These are phyloP conservation scores for Lepidurus apus DNA, from an alignment of 1,140 invertebrate species.

Conservation along the genomic window DNA sequence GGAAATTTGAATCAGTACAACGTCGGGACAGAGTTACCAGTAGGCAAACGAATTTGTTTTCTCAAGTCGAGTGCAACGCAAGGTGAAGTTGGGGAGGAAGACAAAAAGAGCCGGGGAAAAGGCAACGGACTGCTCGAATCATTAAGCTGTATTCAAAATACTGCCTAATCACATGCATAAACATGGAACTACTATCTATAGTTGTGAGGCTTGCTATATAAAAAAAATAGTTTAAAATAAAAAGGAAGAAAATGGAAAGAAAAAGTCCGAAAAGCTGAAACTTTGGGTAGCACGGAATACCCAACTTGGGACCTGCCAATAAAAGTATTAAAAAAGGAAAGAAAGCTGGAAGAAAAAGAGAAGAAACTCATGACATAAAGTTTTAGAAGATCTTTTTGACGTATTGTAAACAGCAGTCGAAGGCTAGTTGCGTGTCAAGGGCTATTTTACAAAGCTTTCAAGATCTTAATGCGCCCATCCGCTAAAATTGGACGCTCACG, in stretches of 20 bases:
- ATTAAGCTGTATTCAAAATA: constrained; percentile 9
- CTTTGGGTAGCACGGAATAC: not conserved
- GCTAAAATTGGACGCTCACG: constrained; percentile 1
- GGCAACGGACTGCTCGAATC: not conserved
- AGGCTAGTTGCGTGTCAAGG: not conserved
- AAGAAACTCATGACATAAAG: no score
- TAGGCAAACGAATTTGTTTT: not conserved
- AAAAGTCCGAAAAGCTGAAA: not conserved
- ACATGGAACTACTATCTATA: not conserved
- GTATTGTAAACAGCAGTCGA: not conserved
- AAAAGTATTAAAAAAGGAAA: not conserved
- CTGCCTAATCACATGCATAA: not conserved
- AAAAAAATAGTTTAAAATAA: not conserved
- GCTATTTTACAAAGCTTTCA: not conserved
- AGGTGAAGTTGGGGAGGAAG: not conserved
- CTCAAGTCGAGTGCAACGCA: not conserved
- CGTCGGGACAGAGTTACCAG: not conserved
- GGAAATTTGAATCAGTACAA: not conserved
- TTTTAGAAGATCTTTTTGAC: not conserved
- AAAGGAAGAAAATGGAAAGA: not conserved
- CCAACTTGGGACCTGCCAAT: not conserved
- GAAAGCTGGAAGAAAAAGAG: not conserved
- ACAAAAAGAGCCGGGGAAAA: not conserved
- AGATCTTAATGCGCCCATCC: constrained; percentile 1
- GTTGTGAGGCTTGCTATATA: not conserved